phyloP scores from a whole-genome alignment of 2,113 vertebrate genomes.

The Thymallus thymallus region DNA sequence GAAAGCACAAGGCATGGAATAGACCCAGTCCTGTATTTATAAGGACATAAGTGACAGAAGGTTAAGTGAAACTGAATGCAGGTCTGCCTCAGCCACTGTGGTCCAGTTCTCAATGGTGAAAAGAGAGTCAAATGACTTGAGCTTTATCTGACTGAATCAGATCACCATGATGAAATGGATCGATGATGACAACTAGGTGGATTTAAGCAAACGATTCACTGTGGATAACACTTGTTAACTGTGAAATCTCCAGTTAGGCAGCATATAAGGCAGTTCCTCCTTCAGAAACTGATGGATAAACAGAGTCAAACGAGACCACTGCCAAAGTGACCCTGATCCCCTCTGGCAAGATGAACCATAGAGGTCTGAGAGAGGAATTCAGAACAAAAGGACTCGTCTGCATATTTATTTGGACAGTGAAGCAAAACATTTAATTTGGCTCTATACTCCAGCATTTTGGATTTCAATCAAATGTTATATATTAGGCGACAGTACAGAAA shows the following conservation, averaged over 20 bases:
- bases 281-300: neutral
- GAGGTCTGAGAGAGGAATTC: constrained; percentile 5
- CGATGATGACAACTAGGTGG: neutral
- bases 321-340: neutral
- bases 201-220: neutral
- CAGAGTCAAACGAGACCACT: neutral
- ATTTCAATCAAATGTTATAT: too few relatives aligned
- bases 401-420: too few relatives aligned
- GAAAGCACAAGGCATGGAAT: neutral
- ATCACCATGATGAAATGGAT: neutral
- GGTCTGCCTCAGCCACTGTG: constrained; percentile 19
- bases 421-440: too few relatives aligned
- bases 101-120: constrained; percentile 20
- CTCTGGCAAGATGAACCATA: neutral
- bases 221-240: neutral
- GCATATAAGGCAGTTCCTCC: neutral
- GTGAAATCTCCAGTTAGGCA: too few relatives aligned
- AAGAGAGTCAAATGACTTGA: constrained; percentile 15
- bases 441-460: too few relatives aligned
- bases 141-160: neutral
- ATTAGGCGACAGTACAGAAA: too few relatives aligned
- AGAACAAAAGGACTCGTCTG: neutral
- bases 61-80: constrained; percentile 36
- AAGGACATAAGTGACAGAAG: constrained; percentile 20
- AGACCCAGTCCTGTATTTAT: neutral